Conservation (phyloP, 1,140 invertebrate genomes). For the Polypedilum vanderplanki region DNA sequence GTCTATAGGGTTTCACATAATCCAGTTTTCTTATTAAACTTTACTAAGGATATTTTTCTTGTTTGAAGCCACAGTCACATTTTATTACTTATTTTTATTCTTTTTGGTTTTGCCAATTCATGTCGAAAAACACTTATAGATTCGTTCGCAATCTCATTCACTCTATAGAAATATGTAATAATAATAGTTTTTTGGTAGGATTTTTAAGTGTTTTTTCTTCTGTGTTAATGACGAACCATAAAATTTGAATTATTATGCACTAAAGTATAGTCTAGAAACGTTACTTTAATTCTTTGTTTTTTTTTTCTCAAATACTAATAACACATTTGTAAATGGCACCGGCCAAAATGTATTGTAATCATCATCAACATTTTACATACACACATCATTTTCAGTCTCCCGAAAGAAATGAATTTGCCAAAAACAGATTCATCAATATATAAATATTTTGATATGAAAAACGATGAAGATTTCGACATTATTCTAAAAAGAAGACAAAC, state of each 20-base stretch:
- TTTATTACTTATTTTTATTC: not conserved
- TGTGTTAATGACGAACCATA: not conserved
- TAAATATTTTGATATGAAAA: not conserved
- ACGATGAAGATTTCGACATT: not conserved
- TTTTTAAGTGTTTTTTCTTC: not conserved
- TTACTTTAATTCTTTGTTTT: not conserved
- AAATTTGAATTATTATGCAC: not conserved
- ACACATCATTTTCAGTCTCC: not conserved
- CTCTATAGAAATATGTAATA: slow-evolving; percentile 12
- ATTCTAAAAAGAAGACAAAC: too few species aligned
- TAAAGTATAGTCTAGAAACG: too few species aligned
- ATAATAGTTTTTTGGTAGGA: not conserved
- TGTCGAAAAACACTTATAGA: not conserved
- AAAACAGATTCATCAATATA: not conserved
- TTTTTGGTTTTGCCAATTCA: not conserved
- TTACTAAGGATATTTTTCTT: not conserved
- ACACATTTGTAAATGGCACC: not conserved
- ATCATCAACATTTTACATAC: not conserved
- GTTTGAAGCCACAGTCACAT: slow-evolving; percentile 11
- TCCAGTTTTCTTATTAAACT: slow-evolving; percentile 18
- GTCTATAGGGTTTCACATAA: not conserved
- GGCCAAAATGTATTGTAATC: not conserved
- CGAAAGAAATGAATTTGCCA: not conserved
- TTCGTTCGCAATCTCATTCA: not conserved
- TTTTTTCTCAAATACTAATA: slow-evolving; percentile 1